Percentiles rank a stretch among this genome's conserved stretches.
Conservation (phyloP, 2,113 vertebrate genomes). For the Fulica atra region DNA sequence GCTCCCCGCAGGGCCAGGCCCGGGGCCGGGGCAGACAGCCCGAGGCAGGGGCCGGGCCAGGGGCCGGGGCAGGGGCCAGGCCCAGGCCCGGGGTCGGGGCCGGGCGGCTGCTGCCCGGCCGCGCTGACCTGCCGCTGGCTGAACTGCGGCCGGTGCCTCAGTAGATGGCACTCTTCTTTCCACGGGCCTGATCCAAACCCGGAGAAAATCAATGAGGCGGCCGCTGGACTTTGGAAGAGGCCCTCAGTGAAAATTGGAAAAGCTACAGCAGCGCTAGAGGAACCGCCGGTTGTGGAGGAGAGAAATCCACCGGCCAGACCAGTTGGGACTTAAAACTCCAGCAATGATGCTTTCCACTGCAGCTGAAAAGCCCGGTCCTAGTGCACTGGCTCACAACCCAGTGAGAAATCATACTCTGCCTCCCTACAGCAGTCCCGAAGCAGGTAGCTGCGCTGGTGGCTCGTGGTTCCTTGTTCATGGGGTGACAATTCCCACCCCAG, state of each 20-base stretch:
- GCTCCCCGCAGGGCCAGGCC: background rate
- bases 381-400: background rate
- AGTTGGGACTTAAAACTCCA: background rate
- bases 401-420: background rate
- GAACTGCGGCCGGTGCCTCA: background rate
- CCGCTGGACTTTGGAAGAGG: background rate
- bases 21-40: background rate
- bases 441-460: background rate
- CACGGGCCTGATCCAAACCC: background rate
- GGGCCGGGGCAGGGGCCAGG: background rate
- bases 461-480: fast-evolving
- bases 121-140: background rate
- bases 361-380: background rate
- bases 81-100: background rate
- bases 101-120: background rate
- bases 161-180: background rate
- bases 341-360: background rate
- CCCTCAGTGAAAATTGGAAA: background rate
- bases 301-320: background rate
- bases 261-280: background rate
- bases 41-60: background rate
- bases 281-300: background rate
- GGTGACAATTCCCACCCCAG: background rate
- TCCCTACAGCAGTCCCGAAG: background rate
- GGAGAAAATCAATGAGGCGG: background rate